Percentiles rank a stretch among this genome's conserved stretches.
These are phyloP conservation scores for Xestia ashworthii DNA, from an alignment of 2,888 invertebrate species.

Conservation along the genomic window DNA sequence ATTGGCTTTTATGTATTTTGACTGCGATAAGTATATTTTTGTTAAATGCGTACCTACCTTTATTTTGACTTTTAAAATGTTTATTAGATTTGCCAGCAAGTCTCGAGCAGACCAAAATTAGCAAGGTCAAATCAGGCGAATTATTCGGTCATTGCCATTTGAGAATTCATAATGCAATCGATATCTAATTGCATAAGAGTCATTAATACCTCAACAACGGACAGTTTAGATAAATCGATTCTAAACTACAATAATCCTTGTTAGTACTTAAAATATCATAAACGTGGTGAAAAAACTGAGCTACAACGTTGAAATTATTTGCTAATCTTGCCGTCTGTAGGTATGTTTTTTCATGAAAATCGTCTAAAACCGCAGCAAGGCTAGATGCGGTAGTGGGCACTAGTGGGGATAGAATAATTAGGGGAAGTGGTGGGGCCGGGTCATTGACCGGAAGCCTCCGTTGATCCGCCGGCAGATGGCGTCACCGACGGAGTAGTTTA, in stretches of 20 bases:
- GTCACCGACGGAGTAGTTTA: slow-evolving; percentile 64
- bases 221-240: slow-evolving; percentile 21
- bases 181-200: slow-evolving; percentile 22
- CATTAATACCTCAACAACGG: slow-evolving; percentile 25
- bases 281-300: neutral
- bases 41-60: slow-evolving; percentile 7
- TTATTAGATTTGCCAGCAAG: neutral
- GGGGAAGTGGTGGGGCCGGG: slow-evolving; percentile 78
- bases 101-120: slow-evolving; percentile 1
- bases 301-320: slow-evolving; percentile 26
- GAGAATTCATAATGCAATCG: slow-evolving; percentile 12
- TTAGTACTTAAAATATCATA: slow-evolving; percentile 23
- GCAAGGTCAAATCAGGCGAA: slow-evolving; percentile 8
- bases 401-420: slow-evolving; percentile 81
- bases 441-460: slow-evolving; percentile 79
- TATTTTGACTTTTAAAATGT: slow-evolving; percentile 10
- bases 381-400: slow-evolving; percentile 69
- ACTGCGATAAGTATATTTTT: slow-evolving; percentile 36
- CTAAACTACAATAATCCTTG: slow-evolving; percentile 5
- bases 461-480: slow-evolving; percentile 72
- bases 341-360: slow-evolving; percentile 71
- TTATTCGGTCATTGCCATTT: slow-evolving; percentile 30
- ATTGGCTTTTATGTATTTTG: slow-evolving; percentile 44
- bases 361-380: slow-evolving; percentile 75
- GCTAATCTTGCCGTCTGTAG: slow-evolving; percentile 31